Percentiles rank a stretch among this genome's conserved stretches.
phyloP scores from a whole-genome alignment of 2,888 invertebrate species.

The Magallana nippona region DNA sequence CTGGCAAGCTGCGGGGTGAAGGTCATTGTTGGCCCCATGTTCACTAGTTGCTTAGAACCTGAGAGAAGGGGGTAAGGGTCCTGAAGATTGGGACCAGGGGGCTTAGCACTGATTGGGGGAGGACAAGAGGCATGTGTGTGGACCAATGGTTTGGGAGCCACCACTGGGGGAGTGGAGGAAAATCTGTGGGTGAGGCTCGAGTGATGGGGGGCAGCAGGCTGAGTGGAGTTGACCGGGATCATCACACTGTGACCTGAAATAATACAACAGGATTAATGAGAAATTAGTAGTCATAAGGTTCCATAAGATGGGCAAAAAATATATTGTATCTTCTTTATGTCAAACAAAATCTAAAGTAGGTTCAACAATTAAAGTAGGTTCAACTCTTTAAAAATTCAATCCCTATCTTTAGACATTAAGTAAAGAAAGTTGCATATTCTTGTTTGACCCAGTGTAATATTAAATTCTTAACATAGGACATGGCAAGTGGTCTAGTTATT shows the following conservation, averaged over 20 bases:
- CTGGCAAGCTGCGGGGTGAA: background rate
- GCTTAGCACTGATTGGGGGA: conserved; percentile 14
- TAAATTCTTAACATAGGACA: too few species aligned
- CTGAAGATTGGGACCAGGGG: background rate
- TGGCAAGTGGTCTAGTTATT: too few species aligned
- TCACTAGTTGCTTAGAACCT: background rate
- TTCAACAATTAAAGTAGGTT: too few species aligned
- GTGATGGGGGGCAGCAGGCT: background rate
- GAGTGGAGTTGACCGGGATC: conserved; percentile 3
- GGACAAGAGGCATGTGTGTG: background rate
- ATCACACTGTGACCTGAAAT: conserved; percentile 2
- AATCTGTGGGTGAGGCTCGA: background rate
- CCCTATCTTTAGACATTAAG: too few species aligned
- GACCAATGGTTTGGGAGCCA: background rate
- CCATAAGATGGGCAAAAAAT: too few species aligned
- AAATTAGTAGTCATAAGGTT: too few species aligned
- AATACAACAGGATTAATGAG: too few species aligned
- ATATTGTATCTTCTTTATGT: too few species aligned
- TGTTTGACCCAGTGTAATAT: too few species aligned
- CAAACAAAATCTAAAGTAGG: too few species aligned
- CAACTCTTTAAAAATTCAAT: too few species aligned
- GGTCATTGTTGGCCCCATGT: background rate
- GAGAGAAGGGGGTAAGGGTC: background rate
- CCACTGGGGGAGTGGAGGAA: background rate
- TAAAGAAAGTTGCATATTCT: too few species aligned